Evolutionary conservation across 2,888 invertebrate species (phyloP), one percentile per base, ranked within the genome.

Genomic region (Xanthostigma xanthostigma): DNA sequence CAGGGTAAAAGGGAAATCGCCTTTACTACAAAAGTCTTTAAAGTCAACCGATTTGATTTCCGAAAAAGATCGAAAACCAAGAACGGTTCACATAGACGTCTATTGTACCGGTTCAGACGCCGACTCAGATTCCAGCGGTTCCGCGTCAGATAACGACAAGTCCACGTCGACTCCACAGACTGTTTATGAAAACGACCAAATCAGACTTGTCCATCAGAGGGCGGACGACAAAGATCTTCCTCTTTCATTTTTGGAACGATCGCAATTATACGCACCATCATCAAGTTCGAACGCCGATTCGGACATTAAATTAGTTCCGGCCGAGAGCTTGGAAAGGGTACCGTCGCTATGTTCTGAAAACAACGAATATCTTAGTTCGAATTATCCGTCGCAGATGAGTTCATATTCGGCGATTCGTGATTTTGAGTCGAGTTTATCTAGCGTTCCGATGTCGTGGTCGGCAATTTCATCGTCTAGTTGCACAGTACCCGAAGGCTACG

Each of bases 51-150:
- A 56, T 8, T 56, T 53, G 27, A 33, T 33, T 13, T 39, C 58
- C 49, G 64, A 64, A 53, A 55, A 62, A 1, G 57, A 57, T 45
- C 68, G 69, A 53, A 72, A 72, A 57, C 76, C 78, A 10, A 71
- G 81, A 49, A 82, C 82, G 0, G 81, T 83, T 34, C 83, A 83
- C 60, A 83, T 83, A 46, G 83, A 83, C 63, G 83, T 83, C 3
- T 83, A 83, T 58, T 83, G 83, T 59, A 82, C 82, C 0, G 82
- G 79, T 2, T 79, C 81, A 1, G 68, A 69, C 50, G 59, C 64
- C 49, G 51, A 54, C 17, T 58, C 59, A 9, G 60, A 59, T 42
- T 55, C 60, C 10, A 58, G 58, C 58, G 66, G 57, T 52, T 64
- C 62, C 55, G 66, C 58, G 56, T 65, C 59, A 37, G 63, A 62